A percentile compares a stretch with the other conserved stretches of the same genome.
phyloP scores from a whole-genome alignment of 1,140 invertebrate genomes.

The Diuraphis noxia region DNA sequence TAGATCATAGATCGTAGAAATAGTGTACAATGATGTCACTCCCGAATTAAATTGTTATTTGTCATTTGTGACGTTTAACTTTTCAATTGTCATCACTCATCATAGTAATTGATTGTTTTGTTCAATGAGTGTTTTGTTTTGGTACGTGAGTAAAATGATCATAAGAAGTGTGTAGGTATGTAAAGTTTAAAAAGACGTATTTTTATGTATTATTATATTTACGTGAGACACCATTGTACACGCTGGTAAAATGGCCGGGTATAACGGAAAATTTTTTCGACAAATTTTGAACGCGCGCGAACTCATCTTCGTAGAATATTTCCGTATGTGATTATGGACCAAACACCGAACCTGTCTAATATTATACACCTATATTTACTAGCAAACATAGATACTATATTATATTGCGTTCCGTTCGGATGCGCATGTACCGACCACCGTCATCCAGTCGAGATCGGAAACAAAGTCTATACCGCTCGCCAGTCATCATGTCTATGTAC shows the following conservation, averaged over 20 bases:
- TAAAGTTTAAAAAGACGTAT: not conserved
- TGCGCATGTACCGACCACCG: not conserved
- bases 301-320: not conserved
- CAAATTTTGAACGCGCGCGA: not conserved
- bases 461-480: not conserved
- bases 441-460: not conserved
- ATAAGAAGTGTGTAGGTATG: not conserved
- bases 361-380: not conserved
- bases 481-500: not conserved
- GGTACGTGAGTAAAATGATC: not conserved
- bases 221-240: not conserved
- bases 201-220: not conserved
- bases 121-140: not conserved
- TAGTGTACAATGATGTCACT: not conserved
- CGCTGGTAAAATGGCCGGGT: not conserved
- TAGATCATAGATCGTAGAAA: too few species aligned
- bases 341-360: not conserved
- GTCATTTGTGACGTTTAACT: not conserved
- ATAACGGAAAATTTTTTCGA: not conserved
- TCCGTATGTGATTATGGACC: not conserved
- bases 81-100: not conserved
- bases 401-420: constrained; percentile 15
- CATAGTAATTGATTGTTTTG: not conserved
- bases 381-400: not conserved
- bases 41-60: not conserved